Conservation (phyloP, 2,113 vertebrate genomes). For the Oreocharis arfaki region DNA sequence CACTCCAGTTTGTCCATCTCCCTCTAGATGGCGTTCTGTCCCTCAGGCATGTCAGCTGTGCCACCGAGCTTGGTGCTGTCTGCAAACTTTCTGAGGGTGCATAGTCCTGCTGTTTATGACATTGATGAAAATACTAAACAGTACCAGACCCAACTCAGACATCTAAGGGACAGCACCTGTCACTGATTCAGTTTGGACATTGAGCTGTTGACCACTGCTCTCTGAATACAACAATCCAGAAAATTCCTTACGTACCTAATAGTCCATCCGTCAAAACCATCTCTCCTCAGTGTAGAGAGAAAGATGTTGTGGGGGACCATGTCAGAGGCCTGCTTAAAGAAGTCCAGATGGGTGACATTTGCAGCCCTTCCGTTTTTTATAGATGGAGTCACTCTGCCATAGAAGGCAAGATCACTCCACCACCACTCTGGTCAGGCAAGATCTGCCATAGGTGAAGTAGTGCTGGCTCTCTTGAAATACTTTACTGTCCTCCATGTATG, state of each 20-base stretch:
- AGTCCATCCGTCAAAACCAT: not conserved
- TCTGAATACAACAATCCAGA: not conserved
- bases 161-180: not conserved
- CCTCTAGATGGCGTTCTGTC: not conserved
- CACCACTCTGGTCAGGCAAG: not conserved
- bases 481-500: not conserved
- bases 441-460: not conserved
- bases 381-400: not conserved
- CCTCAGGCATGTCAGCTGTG: not conserved
- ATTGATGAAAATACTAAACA: not conserved
- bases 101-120: not conserved
- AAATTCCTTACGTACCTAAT: not conserved
- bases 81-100: not conserved
- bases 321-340: not conserved
- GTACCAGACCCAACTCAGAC: not conserved
- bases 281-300: not conserved
- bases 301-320: not conserved
- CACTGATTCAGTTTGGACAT: not conserved
- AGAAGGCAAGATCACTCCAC: not conserved
- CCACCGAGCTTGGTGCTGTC: not conserved
- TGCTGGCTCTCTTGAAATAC: not conserved
- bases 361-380: not conserved
- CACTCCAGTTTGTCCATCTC: not conserved
- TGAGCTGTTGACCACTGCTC: not conserved
- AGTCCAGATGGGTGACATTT: not conserved